phyloP scores from a whole-genome alignment of 2,888 invertebrate genomes.

The Nasonovia ribisnigri region DNA sequence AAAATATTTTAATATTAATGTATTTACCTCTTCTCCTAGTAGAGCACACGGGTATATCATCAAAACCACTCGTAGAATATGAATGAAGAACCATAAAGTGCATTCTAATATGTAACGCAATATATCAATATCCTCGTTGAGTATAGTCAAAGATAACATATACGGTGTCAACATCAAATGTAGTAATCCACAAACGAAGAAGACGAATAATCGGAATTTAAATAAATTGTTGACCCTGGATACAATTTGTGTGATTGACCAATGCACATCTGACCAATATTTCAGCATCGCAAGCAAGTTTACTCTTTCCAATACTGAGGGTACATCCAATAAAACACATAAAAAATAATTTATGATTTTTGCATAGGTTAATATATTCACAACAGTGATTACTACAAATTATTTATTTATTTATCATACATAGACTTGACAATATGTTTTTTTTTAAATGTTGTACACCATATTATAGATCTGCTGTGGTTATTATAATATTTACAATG shows the following conservation, averaged over 20 bases:
- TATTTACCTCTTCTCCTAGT: constrained; percentile 49
- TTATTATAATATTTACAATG: no score
- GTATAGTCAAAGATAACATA: constrained; percentile 43
- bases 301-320: constrained; percentile 30
- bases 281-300: constrained; percentile 36
- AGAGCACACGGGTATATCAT: constrained; percentile 44
- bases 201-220: constrained; percentile 45
- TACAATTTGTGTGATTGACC: constrained; percentile 55
- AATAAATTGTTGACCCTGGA: constrained; percentile 46
- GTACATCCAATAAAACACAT: not conserved
- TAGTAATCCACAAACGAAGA: constrained; percentile 41
- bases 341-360: not conserved
- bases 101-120: constrained; percentile 24
- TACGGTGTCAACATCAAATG: constrained; percentile 47
- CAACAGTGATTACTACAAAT: not conserved
- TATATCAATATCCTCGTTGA: constrained; percentile 30
- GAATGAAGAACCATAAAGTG: constrained; percentile 16
- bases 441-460: not conserved
- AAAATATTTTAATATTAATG: not conserved
- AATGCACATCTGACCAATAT: constrained; percentile 52
- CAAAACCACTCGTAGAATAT: constrained; percentile 43
- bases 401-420: not conserved
- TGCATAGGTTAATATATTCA: not conserved
- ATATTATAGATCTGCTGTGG: not conserved
- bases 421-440: not conserved